A percentile compares a stretch with the other conserved stretches of the same genome.
These are phyloP conservation scores for Anguilla rostrata DNA, from an alignment of 2,113 vertebrate species.

Conservation along the genomic window DNA sequence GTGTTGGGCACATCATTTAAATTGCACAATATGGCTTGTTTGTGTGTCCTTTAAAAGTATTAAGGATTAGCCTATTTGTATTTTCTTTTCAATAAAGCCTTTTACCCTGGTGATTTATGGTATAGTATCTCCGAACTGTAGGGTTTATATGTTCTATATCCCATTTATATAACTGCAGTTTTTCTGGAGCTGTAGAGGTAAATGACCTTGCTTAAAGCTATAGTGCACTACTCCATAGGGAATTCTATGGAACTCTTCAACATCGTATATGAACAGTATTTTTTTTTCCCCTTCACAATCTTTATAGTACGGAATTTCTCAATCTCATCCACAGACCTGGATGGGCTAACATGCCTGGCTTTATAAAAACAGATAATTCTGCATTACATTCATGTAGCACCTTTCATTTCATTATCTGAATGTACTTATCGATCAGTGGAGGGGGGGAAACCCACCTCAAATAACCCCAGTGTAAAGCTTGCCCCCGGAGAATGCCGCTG, in stretches of 20 bases:
- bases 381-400: background rate
- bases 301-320: background rate
- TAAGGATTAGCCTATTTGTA: background rate
- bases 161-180: background rate
- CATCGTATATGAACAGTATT: background rate
- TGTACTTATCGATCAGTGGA: too few relatives aligned
- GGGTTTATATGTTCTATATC: background rate
- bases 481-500: too few relatives aligned
- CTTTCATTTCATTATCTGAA: background rate
- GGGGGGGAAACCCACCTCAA: too few relatives aligned
- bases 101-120: background rate
- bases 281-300: background rate
- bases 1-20: background rate
- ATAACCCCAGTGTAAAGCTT: background rate
- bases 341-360: background rate
- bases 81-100: background rate
- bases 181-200: background rate
- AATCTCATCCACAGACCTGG: background rate
- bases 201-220: background rate
- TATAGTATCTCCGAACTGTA: too few relatives aligned
- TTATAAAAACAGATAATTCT: background rate
- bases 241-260: background rate
- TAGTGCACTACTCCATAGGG: background rate
- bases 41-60: too few relatives aligned
- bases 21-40: background rate